Evolutionary conservation across 1,140 invertebrate genomes (phyloP), one percentile per base, ranked within the genome.

Genomic region (Aphaenogaster floridana): DNA sequence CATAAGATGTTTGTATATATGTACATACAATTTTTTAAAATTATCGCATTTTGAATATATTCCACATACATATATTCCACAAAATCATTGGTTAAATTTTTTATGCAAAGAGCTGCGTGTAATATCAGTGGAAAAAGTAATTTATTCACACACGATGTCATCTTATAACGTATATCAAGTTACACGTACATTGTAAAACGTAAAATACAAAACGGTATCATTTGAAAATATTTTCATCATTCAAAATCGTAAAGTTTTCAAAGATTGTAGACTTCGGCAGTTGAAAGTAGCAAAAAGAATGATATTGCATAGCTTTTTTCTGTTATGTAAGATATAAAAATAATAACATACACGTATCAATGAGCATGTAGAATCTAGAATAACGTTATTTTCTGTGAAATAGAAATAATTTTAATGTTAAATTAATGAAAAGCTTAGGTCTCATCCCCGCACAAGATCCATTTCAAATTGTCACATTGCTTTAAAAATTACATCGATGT

Each of bases 1-100:
- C 59, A 45, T 88, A 71, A 15, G n/a, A 45, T 87, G 39, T 68
- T 63, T 77, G 21, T 71, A 76, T 88, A 88, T 88, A 85, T 89
- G 68, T 90, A 90, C 71, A 77, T 63, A 89, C 7, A 28, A 7
- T 15, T 21, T 77, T 68, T 81, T 45, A 87, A 81, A 87, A 81
- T 17, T 45, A 61, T n/a, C 42, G 15, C n/a, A 21, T 74, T 84
- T 84, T 76, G 9, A 13, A 61, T 15, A 28, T 28, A 28, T 28
- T 28, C 28, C 28, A 28, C 42, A 74, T 45, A 36, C 28, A 48
- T 42, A 81, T 89, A 87, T 84, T 48, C 21, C 54, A 66, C 9
- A 84, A 42, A 76, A 45, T 57, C 28, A 59, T 34, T 57, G 36
- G 78, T 68, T 48, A n/a, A 59, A 21, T 89, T 80, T 83, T 48